These are phyloP conservation scores for Notoglanidium macrostoma DNA, from an alignment of 2,797 vertebrate species.

Conservation along the genomic window DNA sequence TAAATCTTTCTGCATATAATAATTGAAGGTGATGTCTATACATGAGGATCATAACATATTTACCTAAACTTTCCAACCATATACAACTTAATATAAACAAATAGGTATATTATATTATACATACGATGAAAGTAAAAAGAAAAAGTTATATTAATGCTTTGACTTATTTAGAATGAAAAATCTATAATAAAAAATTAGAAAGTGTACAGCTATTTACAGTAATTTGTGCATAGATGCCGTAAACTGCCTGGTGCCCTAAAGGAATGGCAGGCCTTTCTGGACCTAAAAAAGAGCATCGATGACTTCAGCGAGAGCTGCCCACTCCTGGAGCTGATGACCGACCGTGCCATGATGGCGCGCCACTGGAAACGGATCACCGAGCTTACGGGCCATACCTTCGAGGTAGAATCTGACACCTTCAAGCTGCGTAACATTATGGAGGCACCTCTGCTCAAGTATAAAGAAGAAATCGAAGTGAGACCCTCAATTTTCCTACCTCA, in stretches of 20 bases:
- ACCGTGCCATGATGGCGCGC: slow-evolving; percentile 89
- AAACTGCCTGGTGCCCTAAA: slow-evolving; percentile 91
- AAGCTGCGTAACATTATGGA: slow-evolving; percentile 93
- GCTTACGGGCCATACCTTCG: slow-evolving; percentile 84
- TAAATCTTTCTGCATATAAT: background rate
- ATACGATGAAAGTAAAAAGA: background rate
- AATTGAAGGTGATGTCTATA: background rate
- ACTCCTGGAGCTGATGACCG: slow-evolving; percentile 88
- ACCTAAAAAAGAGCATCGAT: slow-evolving; percentile 89
- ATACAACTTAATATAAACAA: background rate
- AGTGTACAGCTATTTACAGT: background rate
- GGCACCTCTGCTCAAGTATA: slow-evolving; percentile 87
- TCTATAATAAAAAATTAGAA: background rate
- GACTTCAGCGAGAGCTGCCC: slow-evolving; percentile 95
- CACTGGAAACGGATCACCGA: slow-evolving; percentile 90
- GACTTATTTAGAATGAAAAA: background rate
- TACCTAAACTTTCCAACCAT: background rate
- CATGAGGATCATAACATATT: background rate
- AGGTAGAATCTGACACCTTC: slow-evolving; percentile 86
- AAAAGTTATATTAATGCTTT: background rate
- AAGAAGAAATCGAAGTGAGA: slow-evolving; percentile 95
- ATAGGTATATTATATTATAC: background rate
- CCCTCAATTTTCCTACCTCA: background rate
- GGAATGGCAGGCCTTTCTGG: slow-evolving; percentile 91
- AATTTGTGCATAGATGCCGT: slow-evolving; percentile 75